phyloP scores from a whole-genome alignment of 2,797 vertebrate species.

The Anabas testudineus region DNA sequence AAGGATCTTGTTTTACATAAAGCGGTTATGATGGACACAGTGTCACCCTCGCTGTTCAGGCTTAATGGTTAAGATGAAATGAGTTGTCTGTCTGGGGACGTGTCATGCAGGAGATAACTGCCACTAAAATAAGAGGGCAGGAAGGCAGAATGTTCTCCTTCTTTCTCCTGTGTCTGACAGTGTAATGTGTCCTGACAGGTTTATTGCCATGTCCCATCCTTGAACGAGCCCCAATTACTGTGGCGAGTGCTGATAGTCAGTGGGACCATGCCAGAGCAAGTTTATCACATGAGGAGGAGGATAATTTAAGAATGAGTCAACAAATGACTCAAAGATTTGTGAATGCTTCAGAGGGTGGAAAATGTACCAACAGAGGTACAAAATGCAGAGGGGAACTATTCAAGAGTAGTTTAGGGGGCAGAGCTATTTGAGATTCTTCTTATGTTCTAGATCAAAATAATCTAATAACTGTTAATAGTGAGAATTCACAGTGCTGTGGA shows the following conservation, averaged over 20 bases:
- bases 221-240: constrained; percentile 69
- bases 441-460: constrained; percentile 2
- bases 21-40: constrained; percentile 55
- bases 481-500: constrained; percentile 25
- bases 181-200: constrained; percentile 75
- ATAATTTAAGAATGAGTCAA: constrained; percentile 36
- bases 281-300: constrained; percentile 43
- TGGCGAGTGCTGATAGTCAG: constrained; percentile 61
- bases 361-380: background rate
- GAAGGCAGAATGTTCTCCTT: constrained; percentile 50
- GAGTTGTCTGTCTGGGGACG: constrained; percentile 63
- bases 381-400: background rate
- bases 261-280: constrained; percentile 44
- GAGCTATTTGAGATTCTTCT: constrained; percentile 11
- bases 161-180: constrained; percentile 67
- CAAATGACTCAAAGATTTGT: constrained; percentile 21
- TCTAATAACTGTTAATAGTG: background rate
- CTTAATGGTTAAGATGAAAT: constrained; percentile 66
- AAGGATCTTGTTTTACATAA: constrained; percentile 56
- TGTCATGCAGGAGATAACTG: constrained; percentile 57
- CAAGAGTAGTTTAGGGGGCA: constrained; percentile 6
- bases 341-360: constrained; percentile 13
- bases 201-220: constrained; percentile 77
- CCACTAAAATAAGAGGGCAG: constrained; percentile 69
- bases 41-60: constrained; percentile 59